Evolutionary conservation across 2,888 invertebrate genomes (phyloP), one percentile per base, ranked within the genome.

Genomic region (Cephus sareptanus): DNA sequence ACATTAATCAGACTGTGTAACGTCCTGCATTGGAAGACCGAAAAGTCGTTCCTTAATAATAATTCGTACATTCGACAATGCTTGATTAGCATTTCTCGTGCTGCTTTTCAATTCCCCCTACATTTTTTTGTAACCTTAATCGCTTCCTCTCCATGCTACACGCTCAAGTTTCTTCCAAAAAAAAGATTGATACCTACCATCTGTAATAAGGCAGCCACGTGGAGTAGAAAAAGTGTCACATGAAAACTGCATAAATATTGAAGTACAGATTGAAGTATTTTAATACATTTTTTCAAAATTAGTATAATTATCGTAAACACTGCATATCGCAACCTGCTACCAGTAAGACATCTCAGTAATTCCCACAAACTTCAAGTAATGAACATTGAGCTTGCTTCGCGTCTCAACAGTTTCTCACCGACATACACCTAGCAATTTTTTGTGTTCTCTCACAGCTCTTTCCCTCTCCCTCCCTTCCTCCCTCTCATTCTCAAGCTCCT

Each of bases 401-500:
- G 15, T 23, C 23, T 9, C 23, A 9, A 56, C 23, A 9, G 6
- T 56, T 56, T 23, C 23, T 23, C 40, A 40, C 40, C 1, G 40
- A 40, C 15, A 15, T 40, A 9, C 23, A 6, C 23, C 2, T 9
- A 15, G 23, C 2, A 0, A 23, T 23, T 56, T 23, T 56, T 56
- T 56, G 35, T 23, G 23, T 33, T 76, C 74, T 35, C 33, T 34
- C 15, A 9, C 69, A 23, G 13, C 37, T 13, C 15, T 11, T 68
- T 69, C 15, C 13, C 30, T 13, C 15, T 15, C 56, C 40, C 34
- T 56, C 11, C 69, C 13, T 30, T 12, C 9, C 30, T 4, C 69
- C 4, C 56, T 70, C 70, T 70, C 34, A 9, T 56, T 75, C 80
- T 81, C 73, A 77, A 70, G 75, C 81, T 79, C 79, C 79, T 80